A percentile compares a stretch with the other conserved stretches of the same genome.
These are phyloP conservation scores for Drosophila lini DNA, from an alignment of 1,140 invertebrate species.

Conservation along the genomic window DNA sequence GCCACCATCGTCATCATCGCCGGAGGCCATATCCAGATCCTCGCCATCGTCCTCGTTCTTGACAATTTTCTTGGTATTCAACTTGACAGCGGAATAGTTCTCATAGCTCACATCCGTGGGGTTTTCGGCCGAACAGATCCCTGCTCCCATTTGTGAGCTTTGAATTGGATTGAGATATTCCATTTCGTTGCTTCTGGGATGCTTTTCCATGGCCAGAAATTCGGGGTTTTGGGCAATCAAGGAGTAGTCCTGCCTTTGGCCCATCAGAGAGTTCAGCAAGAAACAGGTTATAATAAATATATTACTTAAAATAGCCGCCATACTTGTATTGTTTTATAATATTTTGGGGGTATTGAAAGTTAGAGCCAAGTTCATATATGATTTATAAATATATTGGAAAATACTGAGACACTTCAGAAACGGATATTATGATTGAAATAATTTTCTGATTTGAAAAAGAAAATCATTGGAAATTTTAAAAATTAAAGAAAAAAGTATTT, in stretches of 20 bases:
- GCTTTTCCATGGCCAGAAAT: neutral
- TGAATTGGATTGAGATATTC: neutral
- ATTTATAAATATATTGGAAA: neutral
- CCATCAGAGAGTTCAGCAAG: neutral
- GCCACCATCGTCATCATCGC: slow-evolving; percentile 4
- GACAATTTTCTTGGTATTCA: neutral
- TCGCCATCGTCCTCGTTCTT: slow-evolving; percentile 31
- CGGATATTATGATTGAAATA: neutral
- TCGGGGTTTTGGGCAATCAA: neutral
- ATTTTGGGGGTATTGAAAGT: neutral
- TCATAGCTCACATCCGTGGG: slow-evolving; percentile 16
- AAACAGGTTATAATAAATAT: slow-evolving; percentile 1
- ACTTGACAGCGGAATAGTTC: neutral
- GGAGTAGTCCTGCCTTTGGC: neutral
- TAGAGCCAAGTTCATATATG: neutral
- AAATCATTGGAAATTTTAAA: too few relatives aligned
- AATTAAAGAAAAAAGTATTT: too few relatives aligned
- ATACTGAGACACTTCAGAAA: neutral
- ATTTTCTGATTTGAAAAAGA: neutral
- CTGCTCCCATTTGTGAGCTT: neutral
- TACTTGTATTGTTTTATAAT: neutral
- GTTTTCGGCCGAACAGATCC: slow-evolving; percentile 30
- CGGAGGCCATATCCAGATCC: slow-evolving; percentile 1
- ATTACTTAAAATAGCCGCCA: neutral
- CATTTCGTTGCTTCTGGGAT: neutral